Base-by-base conservation (phyloP, 1,140 invertebrate species). In the Lepidostoma basale region DNA sequence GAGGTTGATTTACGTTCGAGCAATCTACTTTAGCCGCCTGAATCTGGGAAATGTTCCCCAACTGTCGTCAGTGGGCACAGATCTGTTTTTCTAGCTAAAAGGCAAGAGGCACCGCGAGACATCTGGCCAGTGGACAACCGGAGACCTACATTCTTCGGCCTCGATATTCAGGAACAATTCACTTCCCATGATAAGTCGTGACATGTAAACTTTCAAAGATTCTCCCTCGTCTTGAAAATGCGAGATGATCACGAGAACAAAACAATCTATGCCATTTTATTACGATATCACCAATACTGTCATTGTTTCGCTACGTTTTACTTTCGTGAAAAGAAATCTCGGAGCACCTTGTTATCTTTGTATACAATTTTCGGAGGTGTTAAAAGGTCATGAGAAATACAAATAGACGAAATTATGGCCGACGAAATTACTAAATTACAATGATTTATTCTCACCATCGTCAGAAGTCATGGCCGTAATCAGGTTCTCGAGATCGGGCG, bases 381-480 rank as follows among this genome's bases (percentile, higher is more conserved):
- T n/a, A 2, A 36, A 36, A n/a, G 1, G 33, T 12, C 14, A 2
- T 36, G 10, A 12, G 10, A 36, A 36, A n/a, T n/a, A 6, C 12
- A 5, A 33, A 33, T 33, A 33, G 5, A 33, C 30, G 30, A 33
- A 33, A 6, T 6, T 33, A 6, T 33, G 12, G 5, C 12, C 12
- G 12, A 4, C n/a, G 3, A 18, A 20, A 2, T 16, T n/a, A 1
- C 8, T 18, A 4, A 4, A 45, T 45, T 16, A 16, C 8, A 14
- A 45, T 8, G 18, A 45, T 45, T 3, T 62, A 5, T 49, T 33
- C 79, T 80, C 74, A 89, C 87, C 86, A 75, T 88, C 83, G 67
- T 74, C 81, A 8, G 86, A 84, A 22, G 91, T 92, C 92, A 97
- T 95, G 69, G 88, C 85, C 68, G 89, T 90, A 72, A 98, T 93